These are phyloP conservation scores for Lytechinus variegatus DNA, from an alignment of 35 echinoderm and acorn worm species.

Conservation along the genomic window DNA sequence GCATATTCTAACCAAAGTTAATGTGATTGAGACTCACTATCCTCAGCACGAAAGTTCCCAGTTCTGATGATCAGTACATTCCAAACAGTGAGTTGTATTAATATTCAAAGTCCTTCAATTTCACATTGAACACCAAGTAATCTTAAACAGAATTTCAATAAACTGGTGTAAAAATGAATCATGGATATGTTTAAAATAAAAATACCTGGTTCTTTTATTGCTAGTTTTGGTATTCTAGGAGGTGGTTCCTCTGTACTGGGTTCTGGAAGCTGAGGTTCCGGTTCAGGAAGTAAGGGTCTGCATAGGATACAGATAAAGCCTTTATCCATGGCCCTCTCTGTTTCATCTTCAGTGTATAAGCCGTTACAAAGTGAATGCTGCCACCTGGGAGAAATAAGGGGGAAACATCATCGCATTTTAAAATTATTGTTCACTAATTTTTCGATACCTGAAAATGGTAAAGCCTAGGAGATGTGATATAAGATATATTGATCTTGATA, in stretches of 20 bases:
- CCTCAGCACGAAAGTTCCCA: too few relatives aligned
- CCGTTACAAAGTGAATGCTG: constrained; percentile 80
- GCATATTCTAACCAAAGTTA: too few relatives aligned
- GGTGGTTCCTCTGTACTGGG: constrained; percentile 49
- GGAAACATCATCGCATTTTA: not conserved
- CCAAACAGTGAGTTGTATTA: too few relatives aligned
- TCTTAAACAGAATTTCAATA: too few relatives aligned
- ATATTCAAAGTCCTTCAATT: too few relatives aligned
- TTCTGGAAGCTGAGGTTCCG: constrained; percentile 65
- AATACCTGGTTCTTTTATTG: constrained; percentile 81
- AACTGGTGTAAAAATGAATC: too few relatives aligned
- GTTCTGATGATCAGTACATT: too few relatives aligned
- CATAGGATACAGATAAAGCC: constrained; percentile 86
- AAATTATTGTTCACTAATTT: not conserved
- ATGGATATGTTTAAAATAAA: not conserved
- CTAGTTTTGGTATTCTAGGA: constrained; percentile 55
- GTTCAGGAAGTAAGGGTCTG: constrained; percentile 70
- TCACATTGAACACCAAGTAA: too few relatives aligned
- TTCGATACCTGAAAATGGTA: too few relatives aligned
- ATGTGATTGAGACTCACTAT: too few relatives aligned
- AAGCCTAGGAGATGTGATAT: not conserved
- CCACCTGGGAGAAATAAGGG: constrained; percentile 73
- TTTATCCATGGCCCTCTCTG: constrained; percentile 88
- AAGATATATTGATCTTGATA: too few relatives aligned
- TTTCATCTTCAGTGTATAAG: constrained; percentile 86